Evolutionary conservation across 2,113 vertebrate species (phyloP).

Genomic region (Rhinogobius similis): DNA sequence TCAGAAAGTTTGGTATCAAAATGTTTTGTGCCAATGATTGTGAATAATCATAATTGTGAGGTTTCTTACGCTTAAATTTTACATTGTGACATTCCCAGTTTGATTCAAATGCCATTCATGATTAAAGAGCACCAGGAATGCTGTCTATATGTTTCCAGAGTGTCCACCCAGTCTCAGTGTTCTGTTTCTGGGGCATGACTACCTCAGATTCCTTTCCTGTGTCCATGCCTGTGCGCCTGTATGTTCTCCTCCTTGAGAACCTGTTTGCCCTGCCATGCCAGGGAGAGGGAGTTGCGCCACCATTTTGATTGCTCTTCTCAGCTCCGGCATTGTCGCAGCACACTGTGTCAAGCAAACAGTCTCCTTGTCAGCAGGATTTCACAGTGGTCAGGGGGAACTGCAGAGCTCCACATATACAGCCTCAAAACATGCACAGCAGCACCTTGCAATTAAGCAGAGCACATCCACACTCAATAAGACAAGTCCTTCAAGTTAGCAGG

Average conservation of each 20-base stretch:
- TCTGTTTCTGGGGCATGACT: conserved; percentile 26
- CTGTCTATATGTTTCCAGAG: conserved; percentile 36
- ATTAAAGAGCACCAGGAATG: conserved; percentile 11
- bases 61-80: no score
- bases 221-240: not conserved
- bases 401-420: conserved; percentile 53
- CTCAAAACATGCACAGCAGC: conserved; percentile 28
- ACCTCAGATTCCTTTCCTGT: conserved; percentile 64
- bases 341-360: conserved; percentile 73
- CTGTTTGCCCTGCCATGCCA: conserved; percentile 74
- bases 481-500: not conserved
- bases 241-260: conserved; percentile 71
- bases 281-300: conserved; percentile 75
- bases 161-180: conserved; percentile 37
- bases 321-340: conserved; percentile 78
- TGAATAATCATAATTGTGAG: no score
- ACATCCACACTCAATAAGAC: conserved; percentile 30
- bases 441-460: conserved; percentile 21
- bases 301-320: conserved; percentile 81
- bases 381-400: conserved; percentile 72
- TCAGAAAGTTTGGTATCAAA: no score
- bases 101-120: not conserved
- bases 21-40: no score
- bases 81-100: not conserved
- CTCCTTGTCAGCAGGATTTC: conserved; percentile 83